These are phyloP conservation scores for Brachionus angularis DNA, from an alignment of 1,140 invertebrate genomes.

Conservation along the genomic window DNA sequence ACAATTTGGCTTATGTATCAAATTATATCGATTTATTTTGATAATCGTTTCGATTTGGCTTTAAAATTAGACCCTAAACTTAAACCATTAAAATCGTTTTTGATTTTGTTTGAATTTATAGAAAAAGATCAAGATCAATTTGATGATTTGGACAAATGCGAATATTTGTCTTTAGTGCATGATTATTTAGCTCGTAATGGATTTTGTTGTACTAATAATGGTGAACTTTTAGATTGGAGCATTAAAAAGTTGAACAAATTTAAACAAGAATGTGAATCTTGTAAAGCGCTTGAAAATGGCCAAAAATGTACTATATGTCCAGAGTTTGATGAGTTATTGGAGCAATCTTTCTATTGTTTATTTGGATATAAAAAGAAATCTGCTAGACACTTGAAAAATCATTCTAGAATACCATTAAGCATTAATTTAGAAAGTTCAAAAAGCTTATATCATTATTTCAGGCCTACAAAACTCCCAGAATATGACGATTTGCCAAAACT, in stretches of 20 bases:
- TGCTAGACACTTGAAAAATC: constrained; percentile 26
- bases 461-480: constrained; percentile 15
- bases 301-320: not conserved
- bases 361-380: constrained; percentile 27
- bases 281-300: not conserved
- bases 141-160: not conserved
- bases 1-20: constrained; percentile 38
- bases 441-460: constrained; percentile 6
- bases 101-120: constrained; percentile 23
- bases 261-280: constrained; percentile 21
- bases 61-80: constrained; percentile 4
- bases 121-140: not conserved
- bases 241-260: constrained; percentile 13
- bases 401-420: not conserved
- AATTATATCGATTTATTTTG: constrained; percentile 18
- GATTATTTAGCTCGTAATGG: constrained; percentile 39
- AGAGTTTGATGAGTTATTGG: constrained; percentile 17
- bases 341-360: constrained; percentile 38
- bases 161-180: not conserved
- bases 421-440: not conserved
- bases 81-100: constrained; percentile 38
- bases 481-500: constrained; percentile 31
- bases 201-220: constrained; percentile 34
- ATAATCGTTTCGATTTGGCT: not conserved
- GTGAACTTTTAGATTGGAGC: constrained; percentile 16